A percentile compares a stretch with the other conserved stretches of the same genome.
Conservation (phyloP, 2,113 vertebrate genomes). For the Lynx canadensis region DNA sequence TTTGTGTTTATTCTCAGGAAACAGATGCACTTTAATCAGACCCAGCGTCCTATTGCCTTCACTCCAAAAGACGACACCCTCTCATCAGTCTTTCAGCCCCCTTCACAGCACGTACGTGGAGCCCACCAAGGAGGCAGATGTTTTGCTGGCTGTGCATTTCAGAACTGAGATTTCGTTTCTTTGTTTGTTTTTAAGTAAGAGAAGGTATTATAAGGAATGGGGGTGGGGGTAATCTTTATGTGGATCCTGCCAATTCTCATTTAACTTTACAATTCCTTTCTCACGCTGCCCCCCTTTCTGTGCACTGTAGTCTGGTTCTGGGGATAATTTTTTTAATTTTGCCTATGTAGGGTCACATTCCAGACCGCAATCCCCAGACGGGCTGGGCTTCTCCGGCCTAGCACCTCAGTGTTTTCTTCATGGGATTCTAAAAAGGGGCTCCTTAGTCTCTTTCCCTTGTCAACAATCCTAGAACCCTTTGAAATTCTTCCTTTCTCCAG, state of each 20-base stretch:
- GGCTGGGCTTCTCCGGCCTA: background rate
- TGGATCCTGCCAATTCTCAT: background rate
- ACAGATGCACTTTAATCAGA: conserved; percentile 26
- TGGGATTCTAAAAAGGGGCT: background rate
- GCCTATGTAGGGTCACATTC: background rate
- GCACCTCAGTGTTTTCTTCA: background rate
- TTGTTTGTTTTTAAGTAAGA: background rate
- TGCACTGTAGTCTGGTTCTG: background rate
- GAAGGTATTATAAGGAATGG: background rate
- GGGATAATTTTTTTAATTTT: background rate
- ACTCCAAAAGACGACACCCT: background rate
- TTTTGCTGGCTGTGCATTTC: background rate
- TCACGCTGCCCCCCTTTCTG: background rate
- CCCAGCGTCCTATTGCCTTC: background rate
- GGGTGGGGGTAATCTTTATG: background rate
- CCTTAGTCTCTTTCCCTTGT: background rate
- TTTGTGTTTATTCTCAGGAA: conserved; percentile 34
- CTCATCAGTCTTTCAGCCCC: background rate
- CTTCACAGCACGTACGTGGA: background rate
- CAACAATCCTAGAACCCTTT: background rate
- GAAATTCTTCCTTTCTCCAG: conserved; percentile 1
- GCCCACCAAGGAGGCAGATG: background rate
- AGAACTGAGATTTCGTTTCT: background rate
- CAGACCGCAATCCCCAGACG: background rate
- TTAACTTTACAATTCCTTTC: background rate